Evolutionary conservation across 1,140 invertebrate species (phyloP), one percentile per base, ranked within the genome.

Genomic region (Drosophila nasuta): DNA sequence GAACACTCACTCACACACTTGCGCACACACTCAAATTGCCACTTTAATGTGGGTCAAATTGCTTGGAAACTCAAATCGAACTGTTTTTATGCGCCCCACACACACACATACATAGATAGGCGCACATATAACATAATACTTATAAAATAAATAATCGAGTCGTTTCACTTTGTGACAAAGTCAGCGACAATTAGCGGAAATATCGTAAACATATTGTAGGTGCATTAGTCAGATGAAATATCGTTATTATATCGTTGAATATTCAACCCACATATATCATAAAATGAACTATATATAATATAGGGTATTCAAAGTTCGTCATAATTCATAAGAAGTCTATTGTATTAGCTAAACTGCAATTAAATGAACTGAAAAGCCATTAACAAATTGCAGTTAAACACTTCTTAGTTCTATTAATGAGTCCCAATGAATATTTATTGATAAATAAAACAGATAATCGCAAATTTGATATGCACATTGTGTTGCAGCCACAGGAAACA

Each of bases 61-160:
- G 54, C 35, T 66, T 58, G 70, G 51, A 64, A 71, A 35, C n/a
- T 7, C 59, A 45, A 48, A 41, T 28, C 38, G 59, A 51, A 46
- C 28, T 30, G 33, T 35, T 35, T 56, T 56, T 38, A 17, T 56
- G 13, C 7, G 13, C 7, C 7, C 0, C 13, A 35, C 13, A 56
- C 33, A 5, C 7, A 54, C 33, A 8, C 11, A n/a, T n/a, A n/a
- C n/a, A n/a, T n/a, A 56, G 13, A 15, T 35, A 33, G 30, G 30
- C 30, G 6, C 30, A 33, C 20, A 25, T 25, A 25, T 25, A 25
- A 25, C 3, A 25, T 25, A 25, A 3, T 25, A 25, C 20, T 25
- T 25, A 25, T 25, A 25, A 25, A 25, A 0, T 25, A 25, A 25
- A 25, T 4, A 25, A 25, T 33, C 30, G 30, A 33, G 30, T 33